Percentiles rank a stretch among this genome's conserved stretches.
These are phyloP conservation scores for Petromus typicus DNA, from an alignment of 2,113 vertebrate genomes.

Conservation along the genomic window DNA sequence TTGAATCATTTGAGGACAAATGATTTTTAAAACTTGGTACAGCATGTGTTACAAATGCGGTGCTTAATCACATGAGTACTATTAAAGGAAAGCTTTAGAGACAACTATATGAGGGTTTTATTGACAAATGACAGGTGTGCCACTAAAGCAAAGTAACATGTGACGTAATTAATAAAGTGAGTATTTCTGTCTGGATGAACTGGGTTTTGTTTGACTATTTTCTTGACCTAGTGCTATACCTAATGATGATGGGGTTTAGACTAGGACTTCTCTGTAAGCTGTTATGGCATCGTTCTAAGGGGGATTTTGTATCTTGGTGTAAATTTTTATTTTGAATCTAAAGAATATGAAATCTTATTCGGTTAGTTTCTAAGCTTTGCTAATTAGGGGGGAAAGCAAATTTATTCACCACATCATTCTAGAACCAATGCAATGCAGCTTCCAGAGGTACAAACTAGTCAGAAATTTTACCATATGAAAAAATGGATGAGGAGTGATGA, in stretches of 20 bases:
- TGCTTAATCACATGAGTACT: not conserved
- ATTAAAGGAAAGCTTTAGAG: not conserved
- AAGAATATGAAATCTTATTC: not conserved
- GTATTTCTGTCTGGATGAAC: not conserved
- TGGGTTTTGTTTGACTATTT: not conserved
- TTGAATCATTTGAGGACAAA: not conserved
- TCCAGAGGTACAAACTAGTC: not conserved
- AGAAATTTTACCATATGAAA: not conserved
- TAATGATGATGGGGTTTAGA: not conserved
- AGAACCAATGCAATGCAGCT: not conserved
- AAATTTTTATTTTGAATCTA: conserved; percentile 14
- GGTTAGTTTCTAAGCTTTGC: not conserved
- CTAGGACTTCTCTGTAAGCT: not conserved
- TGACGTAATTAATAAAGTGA: not conserved
- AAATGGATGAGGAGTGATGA: not conserved
- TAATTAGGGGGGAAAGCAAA: not conserved
- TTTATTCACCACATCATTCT: not conserved
- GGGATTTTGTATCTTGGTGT: not conserved
- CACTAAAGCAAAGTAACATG: not conserved
- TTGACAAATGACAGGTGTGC: not conserved
- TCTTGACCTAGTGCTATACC: not conserved
- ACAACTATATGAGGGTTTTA: not conserved
- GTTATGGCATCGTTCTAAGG: not conserved
- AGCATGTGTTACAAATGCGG: not conserved
- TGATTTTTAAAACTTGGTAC: not conserved